phyloP scores from a whole-genome alignment of 2,888 invertebrate genomes.

The Sinentomon sp. region DNA sequence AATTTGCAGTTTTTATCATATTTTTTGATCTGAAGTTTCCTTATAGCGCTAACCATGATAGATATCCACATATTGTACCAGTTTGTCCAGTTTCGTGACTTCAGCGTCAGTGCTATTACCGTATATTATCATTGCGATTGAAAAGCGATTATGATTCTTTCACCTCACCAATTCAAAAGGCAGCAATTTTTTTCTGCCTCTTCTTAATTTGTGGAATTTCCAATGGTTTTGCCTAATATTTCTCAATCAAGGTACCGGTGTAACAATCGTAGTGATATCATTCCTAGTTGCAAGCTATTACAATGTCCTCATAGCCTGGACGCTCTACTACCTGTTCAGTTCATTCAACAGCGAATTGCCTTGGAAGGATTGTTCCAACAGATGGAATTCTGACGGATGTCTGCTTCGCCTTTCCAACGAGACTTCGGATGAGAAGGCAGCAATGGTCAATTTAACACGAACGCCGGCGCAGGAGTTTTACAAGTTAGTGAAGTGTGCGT shows the following conservation, averaged over 20 bases:
- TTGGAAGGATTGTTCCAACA: constrained; percentile 62
- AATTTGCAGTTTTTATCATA: no score
- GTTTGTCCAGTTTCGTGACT: no score
- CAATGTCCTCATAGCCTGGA: constrained; percentile 81
- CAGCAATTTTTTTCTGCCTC: no score
- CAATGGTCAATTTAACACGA: constrained; percentile 38
- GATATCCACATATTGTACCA: no score
- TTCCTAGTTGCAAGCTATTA: constrained; percentile 86
- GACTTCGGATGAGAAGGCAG: constrained; percentile 24
- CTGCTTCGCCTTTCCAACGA: constrained; percentile 22
- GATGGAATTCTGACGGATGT: constrained; percentile 58
- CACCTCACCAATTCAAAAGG: no score
- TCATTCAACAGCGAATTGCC: constrained; percentile 64
- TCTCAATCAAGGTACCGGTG: constrained; percentile 54
- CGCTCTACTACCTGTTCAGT: constrained; percentile 73
- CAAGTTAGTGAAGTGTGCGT: constrained; percentile 32
- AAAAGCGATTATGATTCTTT: no score
- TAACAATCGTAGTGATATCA: constrained; percentile 78
- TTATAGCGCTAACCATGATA: no score
- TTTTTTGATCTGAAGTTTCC: no score
- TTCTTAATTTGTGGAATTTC: constrained; percentile 2
- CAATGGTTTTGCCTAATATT: constrained; percentile 9
- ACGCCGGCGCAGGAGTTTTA: constrained; percentile 79
- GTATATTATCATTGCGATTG: no score
- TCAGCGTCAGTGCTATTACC: no score